Conservation (phyloP, 35 echinoderm and acorn worm genomes). For the Heliocidaris tuberculata region DNA sequence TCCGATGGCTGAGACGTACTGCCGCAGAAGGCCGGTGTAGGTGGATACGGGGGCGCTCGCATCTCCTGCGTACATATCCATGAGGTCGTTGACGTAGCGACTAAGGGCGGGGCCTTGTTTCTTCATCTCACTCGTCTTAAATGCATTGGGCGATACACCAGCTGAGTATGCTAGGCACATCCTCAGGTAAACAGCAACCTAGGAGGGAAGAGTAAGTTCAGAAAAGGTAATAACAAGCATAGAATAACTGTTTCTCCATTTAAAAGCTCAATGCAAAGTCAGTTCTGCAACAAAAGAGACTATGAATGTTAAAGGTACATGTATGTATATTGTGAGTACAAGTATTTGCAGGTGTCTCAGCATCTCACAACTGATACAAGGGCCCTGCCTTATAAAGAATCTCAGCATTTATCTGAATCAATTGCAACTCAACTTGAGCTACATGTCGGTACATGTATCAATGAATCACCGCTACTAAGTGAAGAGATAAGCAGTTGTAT, state of each 20-base stretch:
- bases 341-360: too few species aligned
- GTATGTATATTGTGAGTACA: too few species aligned
- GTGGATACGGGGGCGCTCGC: slow-evolving; percentile 35
- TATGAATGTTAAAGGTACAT: too few species aligned
- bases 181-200: slow-evolving; percentile 70
- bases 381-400: too few species aligned
- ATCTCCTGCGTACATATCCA: slow-evolving; percentile 53
- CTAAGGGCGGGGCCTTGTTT: slow-evolving; percentile 63
- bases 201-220: not conserved
- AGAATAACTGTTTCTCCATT: not conserved
- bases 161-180: slow-evolving; percentile 77
- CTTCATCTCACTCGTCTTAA: slow-evolving; percentile 58
- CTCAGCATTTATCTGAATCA: too few species aligned
- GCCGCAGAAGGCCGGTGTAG: slow-evolving; percentile 63
- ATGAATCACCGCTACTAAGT: too few species aligned
- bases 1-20: slow-evolving; percentile 77
- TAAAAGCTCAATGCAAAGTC: too few species aligned
- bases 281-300: too few species aligned
- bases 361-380: too few species aligned
- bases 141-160: slow-evolving; percentile 51
- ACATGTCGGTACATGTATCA: too few species aligned
- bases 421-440: too few species aligned
- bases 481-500: too few species aligned
- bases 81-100: slow-evolving; percentile 60
- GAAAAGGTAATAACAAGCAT: not conserved